phyloP scores from a whole-genome alignment of 1,140 invertebrate genomes.

The Hypsibius dujardini region DNA sequence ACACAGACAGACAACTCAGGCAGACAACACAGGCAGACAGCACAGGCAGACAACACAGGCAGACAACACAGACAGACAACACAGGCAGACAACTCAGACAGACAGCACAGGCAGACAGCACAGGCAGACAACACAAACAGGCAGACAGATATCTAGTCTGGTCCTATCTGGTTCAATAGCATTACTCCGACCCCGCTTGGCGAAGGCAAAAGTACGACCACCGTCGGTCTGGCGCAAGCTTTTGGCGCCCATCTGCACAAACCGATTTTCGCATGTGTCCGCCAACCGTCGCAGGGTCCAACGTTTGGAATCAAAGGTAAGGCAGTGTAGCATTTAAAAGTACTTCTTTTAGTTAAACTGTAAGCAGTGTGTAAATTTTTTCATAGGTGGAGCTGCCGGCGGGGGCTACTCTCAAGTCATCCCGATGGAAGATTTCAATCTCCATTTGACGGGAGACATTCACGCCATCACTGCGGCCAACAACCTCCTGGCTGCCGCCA shows the following conservation, averaged over 20 bases:
- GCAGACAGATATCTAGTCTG: conserved; percentile 4
- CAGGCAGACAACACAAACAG: no score
- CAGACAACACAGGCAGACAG: no score
- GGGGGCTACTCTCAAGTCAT: conserved; percentile 88
- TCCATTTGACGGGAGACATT: conserved; percentile 95
- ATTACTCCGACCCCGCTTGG: conserved; percentile 92
- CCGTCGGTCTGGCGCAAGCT: conserved; percentile 80
- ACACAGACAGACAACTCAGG: no score
- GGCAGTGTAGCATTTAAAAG: neutral
- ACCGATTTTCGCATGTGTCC: conserved; percentile 79
- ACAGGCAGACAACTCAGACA: no score
- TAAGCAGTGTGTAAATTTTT: conserved; percentile 11
- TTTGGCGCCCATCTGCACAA: conserved; percentile 60
- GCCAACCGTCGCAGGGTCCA: conserved; percentile 96
- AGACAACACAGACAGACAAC: no score
- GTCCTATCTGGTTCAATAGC: conserved; percentile 34
- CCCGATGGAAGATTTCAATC: conserved; percentile 99
- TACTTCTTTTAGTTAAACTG: conserved; percentile 6
- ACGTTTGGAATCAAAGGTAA: conserved; percentile 91
- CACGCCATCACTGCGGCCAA: conserved; percentile 94
- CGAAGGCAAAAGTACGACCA: conserved; percentile 90
- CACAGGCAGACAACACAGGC: no score
- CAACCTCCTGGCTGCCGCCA: conserved; percentile 71
- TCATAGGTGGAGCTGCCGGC: conserved; percentile 65
- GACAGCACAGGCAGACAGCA: no score